Percentiles rank a stretch among this genome's conserved stretches.
Conservation (phyloP, 2,113 vertebrate genomes). For the Muntiacus reevesi region DNA sequence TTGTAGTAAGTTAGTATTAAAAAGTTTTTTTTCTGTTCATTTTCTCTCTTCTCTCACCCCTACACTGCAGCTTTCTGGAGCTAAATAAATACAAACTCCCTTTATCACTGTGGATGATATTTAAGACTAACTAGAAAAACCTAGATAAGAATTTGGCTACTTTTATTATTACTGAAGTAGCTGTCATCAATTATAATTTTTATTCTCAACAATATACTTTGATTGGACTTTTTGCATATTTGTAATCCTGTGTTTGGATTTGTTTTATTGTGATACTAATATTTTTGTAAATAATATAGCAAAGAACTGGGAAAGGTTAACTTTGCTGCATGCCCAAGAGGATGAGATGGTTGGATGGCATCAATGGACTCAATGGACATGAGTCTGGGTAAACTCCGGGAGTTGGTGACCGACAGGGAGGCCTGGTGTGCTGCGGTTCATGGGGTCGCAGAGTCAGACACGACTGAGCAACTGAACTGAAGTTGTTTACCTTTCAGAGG, state of each 20-base stretch:
- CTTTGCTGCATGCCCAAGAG: neutral
- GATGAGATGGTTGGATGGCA: neutral
- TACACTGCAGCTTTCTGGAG: neutral
- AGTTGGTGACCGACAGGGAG: neutral
- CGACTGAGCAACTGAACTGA: neutral
- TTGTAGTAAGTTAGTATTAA: neutral
- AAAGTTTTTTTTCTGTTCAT: neutral
- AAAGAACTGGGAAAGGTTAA: neutral
- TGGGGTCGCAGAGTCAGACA: neutral
- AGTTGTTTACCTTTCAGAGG: neutral
- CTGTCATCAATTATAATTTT: neutral
- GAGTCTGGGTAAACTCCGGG: neutral
- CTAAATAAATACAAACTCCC: neutral
- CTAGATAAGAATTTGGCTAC: neutral
- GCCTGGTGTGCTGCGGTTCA: neutral
- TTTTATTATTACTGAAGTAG: neutral
- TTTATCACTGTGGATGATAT: neutral
- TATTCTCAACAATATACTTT: neutral
- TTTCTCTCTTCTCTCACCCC: neutral
- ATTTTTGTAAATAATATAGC: neutral
- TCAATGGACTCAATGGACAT: neutral
- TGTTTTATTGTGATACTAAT: neutral
- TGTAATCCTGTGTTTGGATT: neutral
- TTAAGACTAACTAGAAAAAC: constrained; percentile 28
- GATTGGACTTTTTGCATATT: neutral